These are phyloP conservation scores for Chrysolina americana DNA, from an alignment of 2,888 invertebrate genomes.

Conservation along the genomic window DNA sequence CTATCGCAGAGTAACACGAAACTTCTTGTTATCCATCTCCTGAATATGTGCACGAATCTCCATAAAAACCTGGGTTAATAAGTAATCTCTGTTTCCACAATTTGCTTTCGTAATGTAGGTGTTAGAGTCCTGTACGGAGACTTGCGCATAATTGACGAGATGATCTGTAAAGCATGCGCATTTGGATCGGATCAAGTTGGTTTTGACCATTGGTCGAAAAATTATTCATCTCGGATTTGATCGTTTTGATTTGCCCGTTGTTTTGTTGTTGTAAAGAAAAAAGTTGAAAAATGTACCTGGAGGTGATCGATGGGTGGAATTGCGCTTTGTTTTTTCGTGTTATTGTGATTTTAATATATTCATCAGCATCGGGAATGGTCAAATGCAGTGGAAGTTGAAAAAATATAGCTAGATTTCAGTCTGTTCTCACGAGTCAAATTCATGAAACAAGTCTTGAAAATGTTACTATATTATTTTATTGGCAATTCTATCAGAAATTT, in stretches of 20 bases:
- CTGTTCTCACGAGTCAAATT: too few relatives aligned
- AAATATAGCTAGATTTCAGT: too few relatives aligned
- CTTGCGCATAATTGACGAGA: conserved; percentile 16
- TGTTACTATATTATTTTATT: too few relatives aligned
- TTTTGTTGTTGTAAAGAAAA: conserved; percentile 4
- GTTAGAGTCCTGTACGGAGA: background rate
- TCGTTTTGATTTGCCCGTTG: conserved; percentile 20
- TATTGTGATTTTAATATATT: background rate
- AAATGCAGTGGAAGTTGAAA: background rate
- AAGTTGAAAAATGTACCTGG: background rate
- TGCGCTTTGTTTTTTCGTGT: conserved; percentile 1
- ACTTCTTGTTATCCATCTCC: conserved; percentile 8
- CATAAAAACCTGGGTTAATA: conserved; percentile 3
- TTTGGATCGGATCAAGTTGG: background rate
- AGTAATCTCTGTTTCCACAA: conserved; percentile 11
- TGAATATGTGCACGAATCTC: background rate
- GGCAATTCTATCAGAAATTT: too few relatives aligned
- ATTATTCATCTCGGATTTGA: conserved; percentile 5
- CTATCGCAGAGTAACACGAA: conserved; percentile 1
- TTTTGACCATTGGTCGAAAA: conserved; percentile 22
- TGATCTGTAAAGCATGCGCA: background rate
- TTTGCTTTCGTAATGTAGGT: background rate
- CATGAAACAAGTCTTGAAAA: too few relatives aligned
- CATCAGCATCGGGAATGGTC: background rate
- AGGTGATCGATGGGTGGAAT: background rate